Conservation (phyloP, 2,113 vertebrate genomes). For the Hippocampus mohnikei region DNA sequence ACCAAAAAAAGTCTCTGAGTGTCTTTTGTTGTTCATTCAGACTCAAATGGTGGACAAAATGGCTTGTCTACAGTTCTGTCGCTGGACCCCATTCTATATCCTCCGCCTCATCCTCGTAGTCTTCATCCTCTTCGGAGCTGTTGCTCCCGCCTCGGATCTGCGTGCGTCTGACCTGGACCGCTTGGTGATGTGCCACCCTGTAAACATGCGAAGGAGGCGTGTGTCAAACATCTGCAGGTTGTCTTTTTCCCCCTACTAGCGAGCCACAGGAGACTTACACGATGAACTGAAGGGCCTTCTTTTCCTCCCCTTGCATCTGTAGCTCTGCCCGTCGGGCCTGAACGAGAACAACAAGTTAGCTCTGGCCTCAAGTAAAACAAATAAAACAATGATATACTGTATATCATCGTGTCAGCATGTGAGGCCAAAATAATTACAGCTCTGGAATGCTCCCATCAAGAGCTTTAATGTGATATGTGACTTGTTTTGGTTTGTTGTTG, state of each 20-base stretch:
- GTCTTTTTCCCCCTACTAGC: background rate
- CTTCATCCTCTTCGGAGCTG: slow-evolving; percentile 76
- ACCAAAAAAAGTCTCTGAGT: background rate
- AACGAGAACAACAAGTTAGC: slow-evolving; percentile 13
- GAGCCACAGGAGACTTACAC: slow-evolving; percentile 60
- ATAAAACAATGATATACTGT: background rate
- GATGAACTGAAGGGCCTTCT: slow-evolving; percentile 60
- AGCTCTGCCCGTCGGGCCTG: slow-evolving; percentile 62
- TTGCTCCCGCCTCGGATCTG: slow-evolving; percentile 76
- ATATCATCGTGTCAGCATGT: too few relatives aligned
- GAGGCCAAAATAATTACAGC: too few relatives aligned
- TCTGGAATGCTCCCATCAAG: background rate
- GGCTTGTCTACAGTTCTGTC: slow-evolving; percentile 80
- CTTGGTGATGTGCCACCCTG: slow-evolving; percentile 80
- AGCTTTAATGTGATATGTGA: background rate
- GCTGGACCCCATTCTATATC: slow-evolving; percentile 89
- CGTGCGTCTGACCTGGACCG: slow-evolving; percentile 80
- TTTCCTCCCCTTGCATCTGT: slow-evolving; percentile 42
- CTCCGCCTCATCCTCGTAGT: slow-evolving; percentile 52
- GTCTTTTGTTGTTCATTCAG: background rate
- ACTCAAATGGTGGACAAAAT: background rate
- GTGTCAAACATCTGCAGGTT: background rate
- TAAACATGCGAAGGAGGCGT: background rate
- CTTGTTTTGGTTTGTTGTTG: too few relatives aligned
- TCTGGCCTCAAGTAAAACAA: background rate